Conservation (phyloP, 2,797 vertebrate genomes). For the Crocidura indochinensis region DNA sequence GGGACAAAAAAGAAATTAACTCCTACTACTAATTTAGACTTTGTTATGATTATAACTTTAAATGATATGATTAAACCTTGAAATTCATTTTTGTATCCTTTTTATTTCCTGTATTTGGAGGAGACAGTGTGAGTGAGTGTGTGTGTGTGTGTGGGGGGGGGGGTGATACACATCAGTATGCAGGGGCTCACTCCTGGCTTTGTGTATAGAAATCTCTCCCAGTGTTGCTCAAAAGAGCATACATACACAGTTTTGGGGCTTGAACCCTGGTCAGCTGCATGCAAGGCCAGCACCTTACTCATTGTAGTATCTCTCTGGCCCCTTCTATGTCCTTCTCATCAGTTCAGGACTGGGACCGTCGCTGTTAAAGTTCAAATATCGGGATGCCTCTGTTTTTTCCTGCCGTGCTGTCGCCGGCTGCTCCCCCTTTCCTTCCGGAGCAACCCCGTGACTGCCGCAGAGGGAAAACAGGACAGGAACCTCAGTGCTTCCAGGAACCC, state of each 20-base stretch:
- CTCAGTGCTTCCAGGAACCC: conserved; percentile 22
- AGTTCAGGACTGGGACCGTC: background rate
- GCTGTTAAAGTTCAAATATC: background rate
- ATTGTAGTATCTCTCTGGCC: too few relatives aligned
- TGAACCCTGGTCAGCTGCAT: too few relatives aligned
- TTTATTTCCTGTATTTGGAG: background rate
- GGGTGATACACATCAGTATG: too few relatives aligned
- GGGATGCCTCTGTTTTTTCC: background rate
- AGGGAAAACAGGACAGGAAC: background rate
- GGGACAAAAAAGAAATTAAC: background rate
- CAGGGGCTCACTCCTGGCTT: too few relatives aligned
- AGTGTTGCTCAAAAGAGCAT: too few relatives aligned
- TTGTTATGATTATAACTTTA: background rate
- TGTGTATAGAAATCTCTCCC: too few relatives aligned
- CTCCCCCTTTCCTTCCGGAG: conserved; percentile 61
- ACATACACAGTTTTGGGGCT: too few relatives aligned
- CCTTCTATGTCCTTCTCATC: background rate
- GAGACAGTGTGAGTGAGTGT: too few relatives aligned
- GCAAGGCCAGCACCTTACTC: too few relatives aligned
- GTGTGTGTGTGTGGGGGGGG: too few relatives aligned
- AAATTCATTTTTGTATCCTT: background rate
- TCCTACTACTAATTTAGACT: background rate
- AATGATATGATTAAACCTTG: background rate
- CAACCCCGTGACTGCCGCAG: background rate
- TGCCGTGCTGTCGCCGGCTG: background rate